Evolutionary conservation across 2,113 vertebrate species (phyloP), one percentile per base, ranked within the genome.

Genomic region (Nothoprocta perdicaria): DNA sequence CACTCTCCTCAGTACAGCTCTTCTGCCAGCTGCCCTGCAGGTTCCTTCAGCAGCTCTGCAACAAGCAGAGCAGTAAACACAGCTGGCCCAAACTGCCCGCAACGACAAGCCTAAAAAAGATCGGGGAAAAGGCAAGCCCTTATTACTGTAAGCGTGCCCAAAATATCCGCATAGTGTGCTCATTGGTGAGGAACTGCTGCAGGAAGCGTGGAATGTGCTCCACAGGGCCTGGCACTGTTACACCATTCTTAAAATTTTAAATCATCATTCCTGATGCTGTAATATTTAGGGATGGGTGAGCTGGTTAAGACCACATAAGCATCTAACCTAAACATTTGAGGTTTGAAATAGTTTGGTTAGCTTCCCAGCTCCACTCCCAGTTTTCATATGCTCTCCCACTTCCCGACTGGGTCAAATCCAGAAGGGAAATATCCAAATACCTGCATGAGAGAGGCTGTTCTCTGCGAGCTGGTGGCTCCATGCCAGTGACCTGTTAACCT

Each of bases 281-380:
- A 93, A 82, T 89, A 85, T 94, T 92, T 93, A 90, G 84, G 86
- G 55, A 77, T 90, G 75, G 84, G 67, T 92, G 86, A 88, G 71
- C 35, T 45, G 38, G 48, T 89, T 84, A 73, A 92, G 63, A 93
- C 90, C 88, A 71, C 93, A 93, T 86, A 92, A 66, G 23, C 62
- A 76, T 55, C 67, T 94, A 95, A 92, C 69, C 40, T 95, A 95
- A 95, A 95, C 93, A 95, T 94, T 62, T 92, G 90, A 79, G 93
- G 88, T 88, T 95, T 88, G 62, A 84, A 95, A 93, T 76, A 3
- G 1, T 86, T 95, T 95, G 80, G 71, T 94, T 86, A 86, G 62
- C 66, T 95, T 95, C 86, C 83, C 74, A 90, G 57, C 43, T 92
- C 86, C 88, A 86, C 88, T 93, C 93, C 92, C 88, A 81, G 86